Base-by-base conservation (phyloP, 2,888 invertebrate genomes). In the Cephus spinipes region DNA sequence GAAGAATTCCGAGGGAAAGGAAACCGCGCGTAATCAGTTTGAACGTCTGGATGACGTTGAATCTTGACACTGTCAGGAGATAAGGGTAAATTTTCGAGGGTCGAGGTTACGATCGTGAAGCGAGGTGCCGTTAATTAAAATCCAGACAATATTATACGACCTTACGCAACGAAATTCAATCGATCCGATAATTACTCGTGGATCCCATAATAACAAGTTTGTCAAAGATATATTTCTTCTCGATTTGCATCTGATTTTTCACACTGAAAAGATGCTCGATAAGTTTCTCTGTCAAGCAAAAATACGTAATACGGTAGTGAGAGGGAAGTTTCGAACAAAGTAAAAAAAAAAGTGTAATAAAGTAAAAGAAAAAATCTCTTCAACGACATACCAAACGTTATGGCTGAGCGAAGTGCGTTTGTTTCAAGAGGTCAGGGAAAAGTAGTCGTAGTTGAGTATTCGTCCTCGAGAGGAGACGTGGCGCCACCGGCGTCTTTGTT, bases 381-480 rank as follows among this genome's bases (percentile, higher is more conserved):
- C 32, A 71, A 12, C 30, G 30, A 32, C 71, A n/a, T n/a, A 79
- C 81, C 83, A 85, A 87, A 85, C 83, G 83, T 79, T 83, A 83
- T 80, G 79, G 81, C 80, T 82, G 83, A 85, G 82, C 85, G 83
- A 83, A 83, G 81, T 83, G 79, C 82, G 83, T 84, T 86, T 83
- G 86, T 87, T 85, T 86, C 82, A 82, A 87, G 82, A 74, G 81
- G 80, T 77, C 79, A 12, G 78, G 81, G 78, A 83, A 84, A 85
- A 15, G 40, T 15, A 40, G 15, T 15, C 1, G 83, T 83, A 83
- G 82, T 82, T 79, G 80, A 79, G 81, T 82, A 79, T 85, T 86
- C 87, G 87, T 87, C 87, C 86, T 86, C 82, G 86, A 87, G 87
- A 81, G 84, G 74, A 80, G 77, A 80, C 80, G 31, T 30, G 79